Base-by-base conservation (phyloP, 2,113 vertebrate genomes). In the Notothenia coriiceps region DNA sequence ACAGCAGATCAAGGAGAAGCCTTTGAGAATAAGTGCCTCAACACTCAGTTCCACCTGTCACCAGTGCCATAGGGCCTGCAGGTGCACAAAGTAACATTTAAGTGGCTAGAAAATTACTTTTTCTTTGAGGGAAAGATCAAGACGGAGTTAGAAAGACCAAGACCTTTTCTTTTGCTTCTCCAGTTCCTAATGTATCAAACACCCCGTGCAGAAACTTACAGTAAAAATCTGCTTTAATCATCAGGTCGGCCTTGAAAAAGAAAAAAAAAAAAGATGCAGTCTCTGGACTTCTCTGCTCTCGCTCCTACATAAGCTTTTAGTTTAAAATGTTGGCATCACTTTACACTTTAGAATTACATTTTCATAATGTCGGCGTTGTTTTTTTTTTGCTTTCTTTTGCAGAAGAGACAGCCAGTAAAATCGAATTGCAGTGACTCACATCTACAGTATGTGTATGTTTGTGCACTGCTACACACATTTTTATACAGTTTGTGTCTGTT, bases 381-480 rank as follows among this genome's bases (percentile, higher is more conserved):
- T 25, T 64, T 18, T 59, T 74, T 72, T 55, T 69, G 47, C 15
- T 11, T 15, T 70, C 46, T n/a, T 67, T 13, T 73, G 69, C 63
- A 77, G 35, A 72, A 65, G 46, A 83, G 29, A 49, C 49, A 61
- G 61, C 22, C 56, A 69, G 56, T 29, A 73, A 54, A 43, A 79
- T 33, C 44, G 18, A 14, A 54, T 20, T 52, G 66, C 54, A 57
- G 44, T 64, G 20, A 40, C 73, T 51, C 55, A 61, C 15, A n/a
- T 12, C 25, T 44, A 29, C 33, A 7, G 59, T 61, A 35, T 61
- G 59, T n/a, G 33, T 33, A 11, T 18, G 17, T 59, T 9, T 67
- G n/a, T 47, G 18, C n/a, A 40, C 20, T 46, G 10, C 15, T 59
- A 15, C 44, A n/a, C 35, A 18, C 29, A 29, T 15, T 17, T 15